Evolutionary conservation across 2,797 vertebrate genomes (phyloP).

Genomic region (Rhodeus uyekii): DNA sequence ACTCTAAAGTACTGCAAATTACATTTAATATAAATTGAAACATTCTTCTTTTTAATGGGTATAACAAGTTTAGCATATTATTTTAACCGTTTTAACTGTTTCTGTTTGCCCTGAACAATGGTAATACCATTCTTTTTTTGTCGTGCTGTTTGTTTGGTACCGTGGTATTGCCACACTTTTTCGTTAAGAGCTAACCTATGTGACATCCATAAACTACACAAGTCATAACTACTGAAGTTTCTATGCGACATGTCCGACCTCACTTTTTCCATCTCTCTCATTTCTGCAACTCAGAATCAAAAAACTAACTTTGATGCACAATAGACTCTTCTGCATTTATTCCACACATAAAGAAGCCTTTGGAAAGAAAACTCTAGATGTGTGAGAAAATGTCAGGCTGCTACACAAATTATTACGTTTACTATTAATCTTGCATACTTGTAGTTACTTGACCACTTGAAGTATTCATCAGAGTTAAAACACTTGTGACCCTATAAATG

Average conservation of each 20-base stretch:
- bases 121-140: no score
- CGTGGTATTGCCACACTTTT: not conserved
- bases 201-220: not conserved
- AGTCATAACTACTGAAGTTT: not conserved
- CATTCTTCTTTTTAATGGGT: not conserved
- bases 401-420: constrained; percentile 8
- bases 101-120: not conserved
- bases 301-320: not conserved
- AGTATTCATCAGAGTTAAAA: not conserved
- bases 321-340: not conserved
- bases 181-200: not conserved
- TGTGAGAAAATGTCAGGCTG: not conserved
- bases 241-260: not conserved
- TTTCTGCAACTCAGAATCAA: not conserved
- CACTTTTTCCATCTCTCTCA: not conserved
- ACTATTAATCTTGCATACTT: not conserved
- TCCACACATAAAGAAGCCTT: not conserved
- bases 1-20: not conserved
- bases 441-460: not conserved
- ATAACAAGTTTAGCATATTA: not conserved
- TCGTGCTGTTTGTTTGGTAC: no score
- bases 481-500: not conserved
- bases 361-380: not conserved
- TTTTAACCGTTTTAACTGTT: not conserved
- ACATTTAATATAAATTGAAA: not conserved